These are phyloP conservation scores for Vimba vimba DNA, from an alignment of 2,113 vertebrate species.

Conservation along the genomic window DNA sequence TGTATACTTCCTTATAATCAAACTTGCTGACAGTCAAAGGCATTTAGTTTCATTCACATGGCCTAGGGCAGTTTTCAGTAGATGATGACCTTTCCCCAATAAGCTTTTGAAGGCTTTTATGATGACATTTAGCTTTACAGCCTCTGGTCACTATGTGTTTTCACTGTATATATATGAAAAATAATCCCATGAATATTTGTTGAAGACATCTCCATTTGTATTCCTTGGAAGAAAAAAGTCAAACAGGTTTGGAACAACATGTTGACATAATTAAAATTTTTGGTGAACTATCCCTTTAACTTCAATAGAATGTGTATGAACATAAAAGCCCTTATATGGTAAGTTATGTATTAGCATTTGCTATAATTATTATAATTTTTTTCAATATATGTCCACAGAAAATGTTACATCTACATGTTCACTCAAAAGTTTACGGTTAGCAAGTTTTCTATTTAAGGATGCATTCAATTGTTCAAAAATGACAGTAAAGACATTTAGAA, in stretches of 20 bases:
- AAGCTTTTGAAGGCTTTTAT: not conserved
- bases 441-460: too few relatives aligned
- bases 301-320: not conserved
- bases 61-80: not conserved
- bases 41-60: not conserved
- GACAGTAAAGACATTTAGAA: not conserved
- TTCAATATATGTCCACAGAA: not conserved
- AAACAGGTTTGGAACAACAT: not conserved
- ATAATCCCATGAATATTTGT: not conserved
- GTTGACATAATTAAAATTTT: not conserved
- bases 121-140: not conserved
- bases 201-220: not conserved
- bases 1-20: not conserved
- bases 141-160: not conserved
- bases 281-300: not conserved
- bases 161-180: not conserved
- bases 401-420: not conserved
- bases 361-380: not conserved
- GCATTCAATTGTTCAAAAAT: not conserved
- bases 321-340: not conserved
- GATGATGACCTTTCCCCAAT: not conserved
- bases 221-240: not conserved
- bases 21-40: not conserved
- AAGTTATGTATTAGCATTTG: not conserved
- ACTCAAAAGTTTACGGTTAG: too few relatives aligned